Percentiles rank a stretch among this genome's conserved stretches.
Evolutionary conservation across 2,113 vertebrate genomes (phyloP).

Genomic region (Megaceryle torquata): DNA sequence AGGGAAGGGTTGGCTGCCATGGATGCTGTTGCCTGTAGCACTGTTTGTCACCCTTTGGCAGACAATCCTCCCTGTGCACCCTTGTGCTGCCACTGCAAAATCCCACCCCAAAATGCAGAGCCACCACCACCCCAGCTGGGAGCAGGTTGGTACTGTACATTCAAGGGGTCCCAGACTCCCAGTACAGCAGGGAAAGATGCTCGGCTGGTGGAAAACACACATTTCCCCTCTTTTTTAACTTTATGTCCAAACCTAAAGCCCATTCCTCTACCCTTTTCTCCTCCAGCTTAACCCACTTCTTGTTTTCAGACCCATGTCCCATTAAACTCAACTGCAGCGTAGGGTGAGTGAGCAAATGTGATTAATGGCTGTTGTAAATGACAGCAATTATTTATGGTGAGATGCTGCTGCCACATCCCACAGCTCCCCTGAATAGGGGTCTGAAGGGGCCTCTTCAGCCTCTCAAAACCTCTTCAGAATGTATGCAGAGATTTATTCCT

Average conservation of each 20-base stretch:
- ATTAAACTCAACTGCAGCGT: not conserved
- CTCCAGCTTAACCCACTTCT: not conserved
- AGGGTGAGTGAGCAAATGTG: not conserved
- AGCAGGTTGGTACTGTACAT: fast-evolving
- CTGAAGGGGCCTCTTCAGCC: not conserved
- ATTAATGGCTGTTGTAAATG: not conserved
- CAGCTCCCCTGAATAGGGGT: fast-evolving
- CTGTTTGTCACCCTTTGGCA: not conserved
- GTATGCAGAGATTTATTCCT: not conserved
- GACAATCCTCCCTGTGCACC: fast-evolving
- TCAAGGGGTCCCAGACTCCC: not conserved
- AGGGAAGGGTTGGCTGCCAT: not conserved
- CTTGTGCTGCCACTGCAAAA: not conserved
- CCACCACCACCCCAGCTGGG: fast-evolving
- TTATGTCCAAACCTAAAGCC: not conserved
- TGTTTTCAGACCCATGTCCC: not conserved
- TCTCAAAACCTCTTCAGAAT: not conserved
- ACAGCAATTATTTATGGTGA: not conserved
- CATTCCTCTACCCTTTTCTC: not conserved
- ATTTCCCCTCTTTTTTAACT: not conserved
- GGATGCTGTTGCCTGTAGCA: not conserved
- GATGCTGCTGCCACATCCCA: not conserved
- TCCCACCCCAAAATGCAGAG: not conserved
- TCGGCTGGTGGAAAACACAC: fast-evolving
- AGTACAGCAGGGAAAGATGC: not conserved